Percentiles rank a stretch among this genome's conserved stretches.
phyloP scores from a whole-genome alignment of 1,140 invertebrate species.

The Phortica variegata region DNA sequence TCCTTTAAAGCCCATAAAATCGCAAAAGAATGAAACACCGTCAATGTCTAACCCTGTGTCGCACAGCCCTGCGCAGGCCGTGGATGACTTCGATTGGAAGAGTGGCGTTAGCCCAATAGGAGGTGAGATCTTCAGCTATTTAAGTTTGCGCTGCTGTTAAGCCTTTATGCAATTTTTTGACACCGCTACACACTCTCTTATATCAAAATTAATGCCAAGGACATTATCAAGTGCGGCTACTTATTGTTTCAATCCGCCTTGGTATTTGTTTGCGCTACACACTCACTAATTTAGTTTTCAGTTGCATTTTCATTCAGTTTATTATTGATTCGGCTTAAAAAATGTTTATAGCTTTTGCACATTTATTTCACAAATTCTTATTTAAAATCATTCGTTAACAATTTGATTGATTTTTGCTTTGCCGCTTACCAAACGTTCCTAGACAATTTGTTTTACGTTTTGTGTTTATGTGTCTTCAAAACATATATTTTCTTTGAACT shows the following conservation, averaged over 20 bases:
- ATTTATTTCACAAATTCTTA: conserved; percentile 2
- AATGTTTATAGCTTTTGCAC: neutral
- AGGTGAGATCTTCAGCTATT: conserved; percentile 17
- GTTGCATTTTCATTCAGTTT: no score
- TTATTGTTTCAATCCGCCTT: no score
- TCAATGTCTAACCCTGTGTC: neutral
- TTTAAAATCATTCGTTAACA: no score
- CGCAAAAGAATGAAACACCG: conserved; percentile 17
- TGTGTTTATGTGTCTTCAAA: no score
- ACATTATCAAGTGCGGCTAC: no score
- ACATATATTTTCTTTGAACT: no score
- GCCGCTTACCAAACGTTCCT: no score
- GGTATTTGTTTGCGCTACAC: no score
- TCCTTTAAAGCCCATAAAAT: conserved; percentile 75
- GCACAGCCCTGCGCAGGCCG: conserved; percentile 13
- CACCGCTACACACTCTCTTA: conserved; percentile 43
- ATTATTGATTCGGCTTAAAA: conserved; percentile 25
- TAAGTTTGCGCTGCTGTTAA: neutral
- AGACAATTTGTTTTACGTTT: conserved; percentile 21
- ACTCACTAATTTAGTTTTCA: no score
- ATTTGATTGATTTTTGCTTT: no score
- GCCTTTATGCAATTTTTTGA: conserved; percentile 25
- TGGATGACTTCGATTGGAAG: conserved; percentile 57
- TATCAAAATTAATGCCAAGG: conserved; percentile 38
- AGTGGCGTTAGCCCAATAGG: conserved; percentile 3